Evolutionary conservation across 2,888 invertebrate species (phyloP), one percentile per base, ranked within the genome.

Genomic region (Gerris lacustris): DNA sequence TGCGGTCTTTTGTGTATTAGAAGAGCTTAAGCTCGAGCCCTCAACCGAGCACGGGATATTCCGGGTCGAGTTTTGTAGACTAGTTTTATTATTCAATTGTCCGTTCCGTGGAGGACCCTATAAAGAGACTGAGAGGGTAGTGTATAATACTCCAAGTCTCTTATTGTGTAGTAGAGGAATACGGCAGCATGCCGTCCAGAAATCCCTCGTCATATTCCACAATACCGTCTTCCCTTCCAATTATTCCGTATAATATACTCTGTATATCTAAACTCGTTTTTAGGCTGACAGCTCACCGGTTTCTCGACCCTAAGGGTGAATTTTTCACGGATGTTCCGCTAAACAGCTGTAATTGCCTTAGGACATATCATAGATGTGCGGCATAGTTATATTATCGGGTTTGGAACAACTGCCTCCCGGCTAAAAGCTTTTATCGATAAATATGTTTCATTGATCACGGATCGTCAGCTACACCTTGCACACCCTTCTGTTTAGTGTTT

Each of bases 11-110:
- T 55, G 55, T 55, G 55, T 15, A 55, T 55, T 55, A 31, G 31
- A 31, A 31, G 31, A 31, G 31, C 31, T 31, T 31, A 55, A 55
- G 55, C 5, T 55, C 5, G 15, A 55, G 55, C 55, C 31, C 31
- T 55, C 55, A 5, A 11, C 55, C 55, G 15, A 55, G 55, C 9
- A 15, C 15, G 11, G 47, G 47, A 47, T 55, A 5, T 31, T 1
- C 31, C 31, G n/a, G n/a, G n/a, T n/a, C 11, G 55, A 55, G 55
- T 55, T 55, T 55, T 55, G 55, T 55, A 55, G 55, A 55, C 55
- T 55, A 55, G 55, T 55, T 55, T 55, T 55, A 55, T 55, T 55
- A 55, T 55, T 55, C 55, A 55, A 55, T 15, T 55, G 55, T 55
- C 55, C 55, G 55, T 9, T 55, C 31, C 31, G 4, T 31, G 31